Evolutionary conservation across 2,888 invertebrate species (phyloP).

Genomic region (Drosophila ezoana): DNA sequence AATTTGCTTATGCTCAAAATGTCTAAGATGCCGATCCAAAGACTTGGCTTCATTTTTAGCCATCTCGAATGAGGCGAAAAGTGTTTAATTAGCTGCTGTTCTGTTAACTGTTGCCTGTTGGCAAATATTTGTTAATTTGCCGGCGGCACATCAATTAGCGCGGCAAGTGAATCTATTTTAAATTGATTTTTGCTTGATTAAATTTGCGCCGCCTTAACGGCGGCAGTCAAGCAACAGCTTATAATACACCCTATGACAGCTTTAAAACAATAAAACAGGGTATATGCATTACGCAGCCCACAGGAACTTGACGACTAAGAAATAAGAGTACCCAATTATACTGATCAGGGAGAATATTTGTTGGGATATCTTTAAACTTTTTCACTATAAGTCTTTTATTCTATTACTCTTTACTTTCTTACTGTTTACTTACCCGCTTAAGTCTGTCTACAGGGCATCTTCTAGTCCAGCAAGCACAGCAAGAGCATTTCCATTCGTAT

Average conservation of each 20-base stretch:
- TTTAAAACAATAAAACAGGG: not conserved
- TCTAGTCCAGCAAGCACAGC: not conserved
- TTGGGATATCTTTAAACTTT: no score
- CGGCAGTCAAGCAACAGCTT: constrained; percentile 7
- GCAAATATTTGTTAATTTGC: constrained; percentile 75
- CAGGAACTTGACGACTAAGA: not conserved
- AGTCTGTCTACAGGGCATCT: constrained; percentile 1
- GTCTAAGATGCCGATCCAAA: constrained; percentile 8
- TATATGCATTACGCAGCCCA: no score
- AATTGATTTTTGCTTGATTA: constrained; percentile 80
- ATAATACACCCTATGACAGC: not conserved
- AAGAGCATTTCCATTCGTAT: not conserved
- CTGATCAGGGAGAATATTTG: no score
- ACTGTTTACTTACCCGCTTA: no score
- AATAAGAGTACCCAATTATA: no score
- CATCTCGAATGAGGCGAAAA: constrained; percentile 45
- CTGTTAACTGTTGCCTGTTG: constrained; percentile 46
- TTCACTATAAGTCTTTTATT: not conserved
- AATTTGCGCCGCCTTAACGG: constrained; percentile 52
- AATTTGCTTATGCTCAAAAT: constrained; percentile 67
- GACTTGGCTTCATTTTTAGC: constrained; percentile 23
- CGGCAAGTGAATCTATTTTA: constrained; percentile 73
- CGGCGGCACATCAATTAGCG: constrained; percentile 71
- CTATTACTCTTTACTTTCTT: not conserved
- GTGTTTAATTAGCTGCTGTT: constrained; percentile 61